These are phyloP conservation scores for Sphenopsis melanotis DNA, from an alignment of 2,797 vertebrate species.

Conservation along the genomic window DNA sequence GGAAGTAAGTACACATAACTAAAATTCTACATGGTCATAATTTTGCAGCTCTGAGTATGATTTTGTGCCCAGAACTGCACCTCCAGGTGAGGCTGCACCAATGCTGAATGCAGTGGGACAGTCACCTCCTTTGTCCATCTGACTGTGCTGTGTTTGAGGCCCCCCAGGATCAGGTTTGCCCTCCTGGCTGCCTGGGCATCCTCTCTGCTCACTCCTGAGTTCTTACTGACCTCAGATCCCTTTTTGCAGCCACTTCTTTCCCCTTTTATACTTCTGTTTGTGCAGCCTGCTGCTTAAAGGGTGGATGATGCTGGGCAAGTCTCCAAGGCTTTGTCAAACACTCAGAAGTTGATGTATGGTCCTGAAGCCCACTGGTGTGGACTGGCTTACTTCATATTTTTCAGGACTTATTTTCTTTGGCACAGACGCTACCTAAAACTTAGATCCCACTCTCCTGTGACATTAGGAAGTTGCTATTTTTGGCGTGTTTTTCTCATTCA, in stretches of 20 bases:
- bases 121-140: not conserved
- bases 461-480: not conserved
- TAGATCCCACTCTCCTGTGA: not conserved
- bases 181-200: not conserved
- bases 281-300: not conserved
- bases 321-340: not conserved
- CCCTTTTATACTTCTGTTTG: not conserved
- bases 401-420: not conserved
- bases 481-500: not conserved
- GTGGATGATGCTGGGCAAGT: not conserved
- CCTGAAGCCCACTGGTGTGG: not conserved
- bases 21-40: not conserved
- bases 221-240: not conserved
- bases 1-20: slow-evolving; percentile 84
- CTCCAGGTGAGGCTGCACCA: not conserved
- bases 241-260: not conserved
- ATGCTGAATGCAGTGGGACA: accelerated
- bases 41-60: not conserved
- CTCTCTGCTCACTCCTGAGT: not conserved
- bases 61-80: not conserved
- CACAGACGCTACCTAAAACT: not conserved
- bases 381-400: not conserved
- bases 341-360: not conserved
- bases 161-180: not conserved
- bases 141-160: not conserved